Evolutionary conservation across 2,113 vertebrate species (phyloP), one percentile per base, ranked within the genome.

Genomic region (Coptodon rendalli): DNA sequence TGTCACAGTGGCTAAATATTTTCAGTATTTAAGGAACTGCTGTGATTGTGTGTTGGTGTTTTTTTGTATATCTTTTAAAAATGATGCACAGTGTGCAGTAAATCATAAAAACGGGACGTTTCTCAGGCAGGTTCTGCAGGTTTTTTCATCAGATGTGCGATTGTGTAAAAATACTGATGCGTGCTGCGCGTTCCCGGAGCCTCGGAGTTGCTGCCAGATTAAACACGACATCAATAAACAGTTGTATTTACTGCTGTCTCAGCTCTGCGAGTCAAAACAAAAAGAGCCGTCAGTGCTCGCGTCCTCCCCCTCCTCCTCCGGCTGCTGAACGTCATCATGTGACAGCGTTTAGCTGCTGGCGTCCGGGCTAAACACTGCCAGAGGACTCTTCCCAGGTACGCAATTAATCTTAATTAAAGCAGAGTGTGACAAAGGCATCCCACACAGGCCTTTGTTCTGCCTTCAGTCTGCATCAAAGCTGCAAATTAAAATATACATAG

Each of bases 351-450:
- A 96, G 93, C 92, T 87, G 88, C 80, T 92, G 91, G 93, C 93
- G 94, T 94, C 79, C 71, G 0, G 92, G 94, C 95, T 91, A 93
- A 96, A 96, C 94, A 94, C 94, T 92, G 86, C 88, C 92, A 14
- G 88, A 95, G 91, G 86, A 92, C 91, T 87, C 92, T 87, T 90
- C 91, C 89, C 93, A 96, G 95, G 92, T 95, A 95, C 52, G 94
- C 92, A 95, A 97, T 98, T 97, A 97, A 97, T 97, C 97, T 97
- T 97, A 97, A 97, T 97, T 97, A 97, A 86, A 97, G 94, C 95
- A 79, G 93, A 92, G 86, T 95, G 79, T 96, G 97, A 97, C 97
- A 97, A 96, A 78, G 54, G 27, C 80, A 13, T 36, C 19, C 63
- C 14, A 12, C 71, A 50, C 71, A 50, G 27, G 45, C 16, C 57